Conservation (phyloP, 2,888 invertebrate genomes). For the Heliconius ethilla region DNA sequence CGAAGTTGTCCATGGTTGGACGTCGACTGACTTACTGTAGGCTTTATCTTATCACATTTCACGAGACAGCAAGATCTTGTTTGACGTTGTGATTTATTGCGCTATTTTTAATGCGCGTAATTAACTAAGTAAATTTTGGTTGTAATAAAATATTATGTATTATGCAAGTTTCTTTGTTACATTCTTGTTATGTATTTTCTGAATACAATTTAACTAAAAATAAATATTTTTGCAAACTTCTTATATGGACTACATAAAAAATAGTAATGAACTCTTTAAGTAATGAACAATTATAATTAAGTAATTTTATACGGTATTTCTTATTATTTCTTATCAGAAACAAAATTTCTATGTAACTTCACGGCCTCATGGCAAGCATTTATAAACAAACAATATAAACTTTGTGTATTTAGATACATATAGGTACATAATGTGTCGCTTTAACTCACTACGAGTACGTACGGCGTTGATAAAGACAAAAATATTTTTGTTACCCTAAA, state of each 20-base stretch:
- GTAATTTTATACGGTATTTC: constrained; percentile 15
- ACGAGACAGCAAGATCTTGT: constrained; percentile 59
- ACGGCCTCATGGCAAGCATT: constrained; percentile 14
- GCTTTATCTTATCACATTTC: constrained; percentile 72
- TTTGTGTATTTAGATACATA: constrained; percentile 12
- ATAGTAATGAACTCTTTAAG: constrained; percentile 8
- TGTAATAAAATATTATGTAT: constrained; percentile 9
- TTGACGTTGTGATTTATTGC: constrained; percentile 70
- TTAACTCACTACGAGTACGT: not conserved
- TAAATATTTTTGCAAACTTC: not conserved
- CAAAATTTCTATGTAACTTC: constrained; percentile 2
- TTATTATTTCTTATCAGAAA: constrained; percentile 6
- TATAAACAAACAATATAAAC: constrained; percentile 17
- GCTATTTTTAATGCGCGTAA: constrained; percentile 67
- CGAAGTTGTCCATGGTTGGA: constrained; percentile 83
- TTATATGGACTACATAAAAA: not conserved
- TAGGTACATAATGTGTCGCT: not conserved
- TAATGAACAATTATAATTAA: not conserved
- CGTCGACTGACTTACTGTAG: constrained; percentile 59
- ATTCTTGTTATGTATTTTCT: not conserved
- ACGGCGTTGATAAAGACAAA: not conserved
- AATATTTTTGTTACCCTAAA: not conserved
- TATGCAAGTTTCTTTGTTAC: constrained; percentile 11
- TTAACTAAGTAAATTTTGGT: constrained; percentile 40
- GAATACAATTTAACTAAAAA: not conserved